Conservation (phyloP, 1,140 invertebrate genomes). For the Pseudobourletiella spinata region DNA sequence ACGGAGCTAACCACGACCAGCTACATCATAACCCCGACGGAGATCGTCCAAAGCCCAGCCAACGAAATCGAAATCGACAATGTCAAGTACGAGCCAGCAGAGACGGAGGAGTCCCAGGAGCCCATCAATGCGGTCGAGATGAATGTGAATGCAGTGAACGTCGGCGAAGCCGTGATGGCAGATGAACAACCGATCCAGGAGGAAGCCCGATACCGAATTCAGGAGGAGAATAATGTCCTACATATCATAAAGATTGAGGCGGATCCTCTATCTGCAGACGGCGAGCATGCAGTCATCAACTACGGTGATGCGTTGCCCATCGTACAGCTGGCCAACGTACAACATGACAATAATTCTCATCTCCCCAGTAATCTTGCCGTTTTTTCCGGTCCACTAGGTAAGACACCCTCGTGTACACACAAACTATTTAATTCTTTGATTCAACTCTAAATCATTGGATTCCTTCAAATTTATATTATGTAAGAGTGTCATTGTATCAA, state of each 20-base stretch:
- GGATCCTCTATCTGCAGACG: background rate
- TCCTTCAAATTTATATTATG: too few relatives aligned
- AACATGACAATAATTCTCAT: background rate
- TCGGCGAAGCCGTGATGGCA: background rate
- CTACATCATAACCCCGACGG: background rate
- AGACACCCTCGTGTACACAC: too few relatives aligned
- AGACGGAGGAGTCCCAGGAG: background rate
- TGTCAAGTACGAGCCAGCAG: background rate
- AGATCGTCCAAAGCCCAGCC: background rate
- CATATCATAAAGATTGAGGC: conserved; percentile 4
- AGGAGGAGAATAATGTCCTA: conserved; percentile 5
- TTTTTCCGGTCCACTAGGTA: background rate
- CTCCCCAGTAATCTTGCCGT: background rate
- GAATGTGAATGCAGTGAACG: too few relatives aligned
- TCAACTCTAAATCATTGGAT: too few relatives aligned
- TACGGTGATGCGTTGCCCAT: background rate
- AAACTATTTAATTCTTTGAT: too few relatives aligned
- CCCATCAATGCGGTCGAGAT: background rate
- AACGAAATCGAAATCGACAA: conserved; percentile 1
- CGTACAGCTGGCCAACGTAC: background rate
- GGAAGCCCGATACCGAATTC: background rate
- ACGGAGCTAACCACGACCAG: background rate
- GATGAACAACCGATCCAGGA: background rate
- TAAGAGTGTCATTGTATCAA: too few relatives aligned
- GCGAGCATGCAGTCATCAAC: conserved; percentile 2